Evolutionary conservation across 2,113 vertebrate genomes (phyloP), one percentile per base, ranked within the genome.

Genomic region (Sterrhoptilus dennistouni): DNA sequence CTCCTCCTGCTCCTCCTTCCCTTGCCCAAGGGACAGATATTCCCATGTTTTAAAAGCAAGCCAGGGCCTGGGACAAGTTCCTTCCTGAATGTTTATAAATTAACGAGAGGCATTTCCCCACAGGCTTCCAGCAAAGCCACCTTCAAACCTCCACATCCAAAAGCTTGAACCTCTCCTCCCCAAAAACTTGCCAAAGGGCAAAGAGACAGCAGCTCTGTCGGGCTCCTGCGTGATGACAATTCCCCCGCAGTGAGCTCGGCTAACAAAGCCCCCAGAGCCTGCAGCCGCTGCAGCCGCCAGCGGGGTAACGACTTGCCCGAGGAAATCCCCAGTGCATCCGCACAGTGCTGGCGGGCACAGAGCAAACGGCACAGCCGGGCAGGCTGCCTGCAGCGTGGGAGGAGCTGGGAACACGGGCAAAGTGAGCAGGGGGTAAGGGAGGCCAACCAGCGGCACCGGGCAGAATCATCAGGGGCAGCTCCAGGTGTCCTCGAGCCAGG

Each of bases 191-290:
- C 7, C 59, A 54, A 66, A 88, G 31, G 61, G 69, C 79, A 90
- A 71, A 84, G 89, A 78, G 76, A 33, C 28, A 56, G 68, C 1
- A 3, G 18, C 24, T 79, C 42, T 9, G 42, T 24, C 0, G 5
- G 90, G 86, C 20, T 57, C 31, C 65, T 33, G 28, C 0, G 0
- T 7, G 36, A 35, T 28, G 50, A 60, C 7, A 23, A 23, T 8
- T 77, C 27, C 56, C 56, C 4, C 0, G 2, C 0, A 0, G 66
- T 3, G 52, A 88, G 50, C 76, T 65, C 0, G 0, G 88, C 49
- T 94, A 95, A 95, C 1, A 16, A 95, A 44, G 90, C 75, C 93
- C 85, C 71, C 74, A 17, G 93, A 88, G 94, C 77, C 63, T 3
- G 56, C 68, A 85, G 76, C 45, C 31, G 69, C 44, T 0, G 1